Conservation (phyloP, 2,888 invertebrate species). For the Nycteola revayana region DNA sequence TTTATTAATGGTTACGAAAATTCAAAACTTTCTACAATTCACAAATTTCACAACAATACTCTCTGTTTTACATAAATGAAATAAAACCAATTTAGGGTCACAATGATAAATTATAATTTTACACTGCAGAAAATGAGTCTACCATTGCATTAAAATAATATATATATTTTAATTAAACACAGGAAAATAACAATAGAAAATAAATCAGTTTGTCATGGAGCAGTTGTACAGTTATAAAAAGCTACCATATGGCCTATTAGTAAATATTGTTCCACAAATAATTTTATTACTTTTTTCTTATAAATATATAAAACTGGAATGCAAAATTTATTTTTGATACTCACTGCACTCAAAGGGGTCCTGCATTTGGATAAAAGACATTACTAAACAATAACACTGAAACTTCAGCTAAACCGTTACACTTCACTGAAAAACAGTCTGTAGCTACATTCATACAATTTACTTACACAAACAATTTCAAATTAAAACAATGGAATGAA, state of each 20-base stretch:
- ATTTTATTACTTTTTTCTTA: background rate
- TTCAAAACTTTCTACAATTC: too few species aligned
- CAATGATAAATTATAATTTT: too few species aligned
- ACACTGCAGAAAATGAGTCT: too few species aligned
- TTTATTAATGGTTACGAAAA: too few species aligned
- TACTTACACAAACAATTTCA: constrained; percentile 33
- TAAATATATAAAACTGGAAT: background rate
- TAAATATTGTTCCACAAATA: constrained; percentile 5
- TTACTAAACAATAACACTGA: constrained; percentile 34
- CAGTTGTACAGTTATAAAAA: too few species aligned
- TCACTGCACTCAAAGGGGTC: constrained; percentile 64
- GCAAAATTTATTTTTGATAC: constrained; percentile 22
- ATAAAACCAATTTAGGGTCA: too few species aligned
- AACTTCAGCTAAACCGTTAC: constrained; percentile 45
- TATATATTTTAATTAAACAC: too few species aligned
- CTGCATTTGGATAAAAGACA: constrained; percentile 44
- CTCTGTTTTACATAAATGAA: too few species aligned
- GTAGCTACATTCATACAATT: constrained; percentile 60
- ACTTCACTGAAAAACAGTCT: constrained; percentile 66
- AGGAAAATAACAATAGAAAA: too few species aligned
- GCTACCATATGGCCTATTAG: constrained; percentile 39
- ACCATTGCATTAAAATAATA: too few species aligned
- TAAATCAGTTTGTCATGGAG: too few species aligned
- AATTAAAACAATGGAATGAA: constrained; percentile 53
- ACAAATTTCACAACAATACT: too few species aligned